These are phyloP conservation scores for Cnemophilus loriae DNA, from an alignment of 2,113 vertebrate species.

Conservation along the genomic window DNA sequence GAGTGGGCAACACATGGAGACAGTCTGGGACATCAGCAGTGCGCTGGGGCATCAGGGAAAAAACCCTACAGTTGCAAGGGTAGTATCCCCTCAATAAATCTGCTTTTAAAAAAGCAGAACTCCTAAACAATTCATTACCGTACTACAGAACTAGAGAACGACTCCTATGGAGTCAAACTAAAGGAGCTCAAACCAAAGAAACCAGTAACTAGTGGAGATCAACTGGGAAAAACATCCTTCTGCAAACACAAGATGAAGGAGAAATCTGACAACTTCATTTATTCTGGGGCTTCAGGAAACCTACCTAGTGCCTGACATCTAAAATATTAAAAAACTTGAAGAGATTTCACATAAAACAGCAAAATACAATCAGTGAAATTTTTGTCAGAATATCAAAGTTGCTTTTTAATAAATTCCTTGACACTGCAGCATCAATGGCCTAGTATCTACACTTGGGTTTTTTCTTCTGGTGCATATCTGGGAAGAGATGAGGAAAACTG, in stretches of 20 bases:
- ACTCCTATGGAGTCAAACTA: background rate
- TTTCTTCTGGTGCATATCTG: background rate
- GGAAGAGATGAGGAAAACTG: background rate
- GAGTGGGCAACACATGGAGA: background rate
- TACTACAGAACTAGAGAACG: background rate
- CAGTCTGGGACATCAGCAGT: background rate
- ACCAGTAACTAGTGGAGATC: background rate
- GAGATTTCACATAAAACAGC: background rate
- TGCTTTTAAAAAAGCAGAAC: background rate
- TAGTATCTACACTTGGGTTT: background rate
- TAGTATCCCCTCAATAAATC: background rate
- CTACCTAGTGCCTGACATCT: background rate
- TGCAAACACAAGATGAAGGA: background rate
- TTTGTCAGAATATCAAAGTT: conserved; percentile 19
- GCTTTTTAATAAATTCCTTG: background rate
- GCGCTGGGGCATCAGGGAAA: background rate
- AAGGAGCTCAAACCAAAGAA: background rate
- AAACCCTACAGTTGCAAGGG: rapidly evolving
- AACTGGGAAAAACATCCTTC: background rate
- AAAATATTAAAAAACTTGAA: background rate
- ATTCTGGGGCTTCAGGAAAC: background rate
- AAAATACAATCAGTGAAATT: background rate
- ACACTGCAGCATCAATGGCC: background rate
- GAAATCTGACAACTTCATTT: background rate
- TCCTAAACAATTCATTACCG: background rate